Base-by-base conservation (phyloP, 2,888 invertebrate genomes). In the Drosophila neutralis region DNA sequence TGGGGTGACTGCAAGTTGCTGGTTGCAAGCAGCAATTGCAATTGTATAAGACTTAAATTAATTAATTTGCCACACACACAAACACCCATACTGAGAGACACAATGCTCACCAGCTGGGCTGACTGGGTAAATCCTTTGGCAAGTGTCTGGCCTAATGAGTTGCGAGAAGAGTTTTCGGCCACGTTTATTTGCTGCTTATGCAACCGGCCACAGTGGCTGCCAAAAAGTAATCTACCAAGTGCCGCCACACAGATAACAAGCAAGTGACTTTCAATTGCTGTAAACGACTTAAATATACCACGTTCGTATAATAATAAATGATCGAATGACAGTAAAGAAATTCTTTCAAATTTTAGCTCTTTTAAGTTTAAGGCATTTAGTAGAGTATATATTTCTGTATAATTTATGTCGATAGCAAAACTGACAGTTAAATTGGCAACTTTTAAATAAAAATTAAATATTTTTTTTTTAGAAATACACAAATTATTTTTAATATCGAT, bases 11-110 rank as follows among this genome's bases (percentile, higher is more conserved):
- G 61, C 65, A 61, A 57, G 66, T 71, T 65, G 52, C 65, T 53
- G 53, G 65, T 63, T 53, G 86, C 83, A 69, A 64, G 76, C 40
- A 72, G 36, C 76, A 73, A 70, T 79, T 76, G 89, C 85, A 87
- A 86, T 86, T 86, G 88, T 82, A 86, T 89, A 85, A 86, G 87
- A 87, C 90, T 89, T 87, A 89, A 86, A 86, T 86, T 86, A 86
- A 86, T 86, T 86, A 86, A 87, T 86, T 86, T 89, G 76, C 88
- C 89, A 73, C 72, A 83, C 67, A 76, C 54, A 80, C 56, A 64
- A 21, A 6, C 15, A 45, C 24, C 24, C 45, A 45, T 24, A 15
- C 15, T 45, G 8, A 15, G 40, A 56, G 27, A 29, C 52, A 45
- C 31, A 15, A 21, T 53, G 21, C 2, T 29, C 24, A 45, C 13